Evolutionary conservation across 2,888 invertebrate species (phyloP), one percentile per base, ranked within the genome.

Genomic region (Calameuta pallipes): DNA sequence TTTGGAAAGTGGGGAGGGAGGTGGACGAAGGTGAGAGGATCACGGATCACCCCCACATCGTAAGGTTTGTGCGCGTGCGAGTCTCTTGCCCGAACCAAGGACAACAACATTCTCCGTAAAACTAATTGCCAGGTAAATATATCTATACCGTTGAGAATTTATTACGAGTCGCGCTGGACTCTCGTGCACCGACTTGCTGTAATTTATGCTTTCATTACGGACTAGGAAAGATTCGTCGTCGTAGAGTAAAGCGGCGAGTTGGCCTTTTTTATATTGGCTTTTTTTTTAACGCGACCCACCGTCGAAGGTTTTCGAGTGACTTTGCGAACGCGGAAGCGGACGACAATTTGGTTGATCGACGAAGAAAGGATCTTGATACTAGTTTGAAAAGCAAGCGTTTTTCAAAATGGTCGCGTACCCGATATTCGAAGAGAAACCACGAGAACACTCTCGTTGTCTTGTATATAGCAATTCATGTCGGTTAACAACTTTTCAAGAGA

Each of bases 81-180:
- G 41, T 56, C 41, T 56, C 83, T 86, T 83, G 85, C 85, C 84
- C 79, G 41, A 79, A 87, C 88, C 90, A 90, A 90, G 90, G 90
- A 89, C 89, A 89, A 88, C 90, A 90, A 90, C 90, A 90, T 90
- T 90, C 90, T 90, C 90, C 86, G 86, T 85, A 82, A 90, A 90
- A 90, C 90, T 90, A 90, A 90, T 90, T 90, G 90, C 90, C 89
- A 87, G 86, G 83, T 89, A 89, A 89, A 89, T 89, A 88, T 89
- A 88, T 87, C 84, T 83, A 84, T 82, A 83, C 79, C 73, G 80
- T 80, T 80, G 81, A 76, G 79, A 83, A 84, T 84, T 84, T 84
- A 84, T 84, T 83, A 80, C 80, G 76, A 71, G 68, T 75, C 76
- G 79, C 79, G 82, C 78, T 80, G 78, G 82, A 81, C 80, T 73